A percentile compares a stretch with the other conserved stretches of the same genome.
Conservation (phyloP, 2,113 vertebrate species). For the Gracilinanus agilis region DNA sequence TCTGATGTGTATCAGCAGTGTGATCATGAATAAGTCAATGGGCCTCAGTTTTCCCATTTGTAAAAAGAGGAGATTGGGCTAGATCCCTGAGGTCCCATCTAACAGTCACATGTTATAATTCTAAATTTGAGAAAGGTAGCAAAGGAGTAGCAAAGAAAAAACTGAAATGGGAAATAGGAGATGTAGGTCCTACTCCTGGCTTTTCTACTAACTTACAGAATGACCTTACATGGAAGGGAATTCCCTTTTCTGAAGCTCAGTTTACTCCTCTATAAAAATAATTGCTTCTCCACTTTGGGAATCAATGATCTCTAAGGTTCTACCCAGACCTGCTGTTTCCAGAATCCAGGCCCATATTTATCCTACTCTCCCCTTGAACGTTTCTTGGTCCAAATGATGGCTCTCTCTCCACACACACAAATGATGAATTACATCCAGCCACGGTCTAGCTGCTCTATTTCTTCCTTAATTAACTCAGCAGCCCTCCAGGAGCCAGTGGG, state of each 20-base stretch:
- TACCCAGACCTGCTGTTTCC: background rate
- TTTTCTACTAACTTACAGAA: background rate
- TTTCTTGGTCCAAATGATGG: background rate
- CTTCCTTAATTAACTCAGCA: slow-evolving; percentile 1
- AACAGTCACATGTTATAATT: background rate
- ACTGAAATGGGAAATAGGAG: background rate
- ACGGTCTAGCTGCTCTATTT: background rate
- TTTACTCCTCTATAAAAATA: background rate
- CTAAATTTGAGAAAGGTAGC: background rate
- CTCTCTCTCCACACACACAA: background rate
- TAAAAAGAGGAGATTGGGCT: background rate
- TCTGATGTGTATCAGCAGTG: background rate
- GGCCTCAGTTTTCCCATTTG: background rate
- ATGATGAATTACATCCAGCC: background rate
- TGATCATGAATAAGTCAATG: background rate
- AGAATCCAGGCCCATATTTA: background rate
- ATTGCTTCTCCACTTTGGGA: background rate
- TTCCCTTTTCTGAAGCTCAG: background rate
- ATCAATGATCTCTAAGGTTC: background rate
- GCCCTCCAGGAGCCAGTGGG: background rate
- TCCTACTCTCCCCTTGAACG: background rate
- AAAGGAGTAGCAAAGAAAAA: background rate
- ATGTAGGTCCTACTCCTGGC: background rate
- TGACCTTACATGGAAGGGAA: background rate
- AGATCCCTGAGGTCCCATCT: background rate